Base-by-base conservation (phyloP, 2,888 invertebrate species). In the Pseudococcus viburni region DNA sequence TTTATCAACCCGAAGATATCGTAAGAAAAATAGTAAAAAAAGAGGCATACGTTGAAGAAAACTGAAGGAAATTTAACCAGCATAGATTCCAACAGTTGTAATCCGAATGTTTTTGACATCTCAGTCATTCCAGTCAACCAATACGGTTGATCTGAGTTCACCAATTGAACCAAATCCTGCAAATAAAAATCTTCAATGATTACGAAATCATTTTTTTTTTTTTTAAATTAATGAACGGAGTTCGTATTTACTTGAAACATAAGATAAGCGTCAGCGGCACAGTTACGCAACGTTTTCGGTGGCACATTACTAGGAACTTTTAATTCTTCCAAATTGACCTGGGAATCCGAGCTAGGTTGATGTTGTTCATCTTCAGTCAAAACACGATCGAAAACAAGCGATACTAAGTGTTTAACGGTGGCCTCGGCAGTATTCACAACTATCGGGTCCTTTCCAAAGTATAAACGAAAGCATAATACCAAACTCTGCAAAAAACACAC, bases 391-490 rank as follows among this genome's bases (percentile, higher is more conserved):
- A 97, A 97, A 4, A 97, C 97, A 88, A 98, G 93, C 33, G 97
- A 97, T 33, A 99, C 98, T 46, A 99, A 93, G 91, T 99, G 99
- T 33, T 99, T 93, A 42, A 99, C 98, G 0, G 99, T 99, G 51
- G 99, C 99, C 1, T 99, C 98, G 9, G 99, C 99, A 15, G 99
- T 98, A 92, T 99, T 99, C 85, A 97, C 96, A 77, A 98, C 98
- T 89, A 98, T 98, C 2, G 96, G 95, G 93, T 99, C 99, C 92
- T 97, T 96, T 9, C 97, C 95, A 90, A 97, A 96, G 91, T 99
- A 98, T 91, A 99, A 94, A n/a, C 98, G 95, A 92, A 99, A 98
- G 92, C 99, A 99, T 90, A 99, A 93, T 80, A 99, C 99, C 92
- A 98, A 93, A 88, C 96, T 97, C 96, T 97, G 92, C 89, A 89